phyloP scores from a whole-genome alignment of 2,888 invertebrate species.

The Sarcophaga variegata region DNA sequence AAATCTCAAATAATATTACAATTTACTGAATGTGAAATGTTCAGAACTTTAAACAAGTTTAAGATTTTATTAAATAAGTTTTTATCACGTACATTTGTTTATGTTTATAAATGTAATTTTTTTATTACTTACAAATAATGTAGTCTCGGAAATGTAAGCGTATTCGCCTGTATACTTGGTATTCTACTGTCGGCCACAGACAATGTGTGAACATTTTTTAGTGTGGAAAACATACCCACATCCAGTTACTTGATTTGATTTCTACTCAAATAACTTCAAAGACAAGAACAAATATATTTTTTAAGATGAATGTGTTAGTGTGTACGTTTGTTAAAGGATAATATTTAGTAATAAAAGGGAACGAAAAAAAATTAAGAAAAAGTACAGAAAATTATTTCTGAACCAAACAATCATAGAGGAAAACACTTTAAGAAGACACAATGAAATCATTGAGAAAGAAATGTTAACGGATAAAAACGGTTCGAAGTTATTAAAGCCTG shows the following conservation, averaged over 20 bases:
- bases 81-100: neutral
- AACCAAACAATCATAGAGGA: too few relatives aligned
- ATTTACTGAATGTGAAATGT: too few relatives aligned
- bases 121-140: constrained; percentile 82
- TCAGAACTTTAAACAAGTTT: too few relatives aligned
- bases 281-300: constrained; percentile 63
- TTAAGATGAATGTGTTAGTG: neutral
- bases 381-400: neutral
- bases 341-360: constrained; percentile 38
- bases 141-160: constrained; percentile 80
- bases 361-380: constrained; percentile 41
- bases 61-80: neutral
- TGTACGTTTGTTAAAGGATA: neutral
- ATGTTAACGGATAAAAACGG: too few relatives aligned
- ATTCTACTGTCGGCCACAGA: constrained; percentile 82
- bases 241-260: constrained; percentile 80
- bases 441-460: too few relatives aligned
- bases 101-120: neutral
- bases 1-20: too few relatives aligned
- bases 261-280: constrained; percentile 80
- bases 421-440: too few relatives aligned
- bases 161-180: constrained; percentile 76
- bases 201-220: constrained; percentile 80
- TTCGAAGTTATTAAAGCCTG: too few relatives aligned
- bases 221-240: constrained; percentile 79